A percentile compares a stretch with the other conserved stretches of the same genome.
These are phyloP conservation scores for Catocala fraxini DNA, from an alignment of 2,888 invertebrate genomes.

Conservation along the genomic window DNA sequence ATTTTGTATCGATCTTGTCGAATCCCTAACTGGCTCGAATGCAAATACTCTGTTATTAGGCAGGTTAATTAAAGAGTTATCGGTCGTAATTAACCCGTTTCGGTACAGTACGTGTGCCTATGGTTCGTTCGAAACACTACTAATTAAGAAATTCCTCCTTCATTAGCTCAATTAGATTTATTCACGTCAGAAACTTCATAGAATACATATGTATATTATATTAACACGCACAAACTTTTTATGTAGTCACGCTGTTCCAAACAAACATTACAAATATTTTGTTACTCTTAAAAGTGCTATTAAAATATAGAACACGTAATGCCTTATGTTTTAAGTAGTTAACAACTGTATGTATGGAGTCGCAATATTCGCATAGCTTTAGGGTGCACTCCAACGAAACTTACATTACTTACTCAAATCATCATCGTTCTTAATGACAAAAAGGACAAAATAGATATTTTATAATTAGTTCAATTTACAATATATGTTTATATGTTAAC, in stretches of 20 bases:
- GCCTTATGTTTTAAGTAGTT: slow-evolving; percentile 5
- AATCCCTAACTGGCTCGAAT: slow-evolving; percentile 79
- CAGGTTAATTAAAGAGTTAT: slow-evolving; percentile 87
- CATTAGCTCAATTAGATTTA: slow-evolving; percentile 84
- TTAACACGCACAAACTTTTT: slow-evolving; percentile 43
- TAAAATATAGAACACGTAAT: slow-evolving; percentile 20
- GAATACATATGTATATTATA: slow-evolving; percentile 52
- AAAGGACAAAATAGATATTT: no score
- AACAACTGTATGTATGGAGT: slow-evolving; percentile 7
- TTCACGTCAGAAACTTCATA: slow-evolving; percentile 70
- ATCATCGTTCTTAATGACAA: no score
- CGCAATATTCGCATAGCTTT: no score
- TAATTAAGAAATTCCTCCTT: slow-evolving; percentile 86
- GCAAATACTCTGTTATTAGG: slow-evolving; percentile 86
- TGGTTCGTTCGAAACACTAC: slow-evolving; percentile 79
- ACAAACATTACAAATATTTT: slow-evolving; percentile 43
- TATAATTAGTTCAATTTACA: no score
- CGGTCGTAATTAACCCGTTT: slow-evolving; percentile 84
- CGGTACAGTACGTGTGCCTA: slow-evolving; percentile 81
- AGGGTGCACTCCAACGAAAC: no score
- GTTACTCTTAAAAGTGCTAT: slow-evolving; percentile 42
- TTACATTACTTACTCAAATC: no score
- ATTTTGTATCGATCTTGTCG: slow-evolving; percentile 69
- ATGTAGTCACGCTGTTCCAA: slow-evolving; percentile 31
- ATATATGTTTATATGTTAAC: no score